Base-by-base conservation (phyloP, 2,797 vertebrate species). In the Tenualosa ilisha region DNA sequence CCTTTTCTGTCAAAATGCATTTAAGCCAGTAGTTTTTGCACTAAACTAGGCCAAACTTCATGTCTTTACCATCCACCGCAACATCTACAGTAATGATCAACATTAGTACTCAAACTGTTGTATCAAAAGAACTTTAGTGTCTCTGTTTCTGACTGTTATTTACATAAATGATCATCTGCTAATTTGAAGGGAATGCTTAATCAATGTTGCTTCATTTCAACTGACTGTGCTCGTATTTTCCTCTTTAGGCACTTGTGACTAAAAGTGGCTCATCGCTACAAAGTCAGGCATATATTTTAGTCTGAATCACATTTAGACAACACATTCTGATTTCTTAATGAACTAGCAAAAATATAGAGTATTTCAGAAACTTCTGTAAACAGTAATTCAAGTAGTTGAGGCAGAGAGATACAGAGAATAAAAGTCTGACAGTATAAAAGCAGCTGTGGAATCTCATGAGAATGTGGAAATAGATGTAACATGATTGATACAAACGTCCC, bases 381-480 rank as follows among this genome's bases (percentile, higher is more conserved):
- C 72, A 79, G 37, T 43, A 22, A 40, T 79, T 79, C 72, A 79
- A 79, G 72, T 79, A 79, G 72, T 79, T 79, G 40, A 79, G 72
- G 72, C 17, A 46, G 40, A 79, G 40, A 20, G 40, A 79, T 20
- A 17, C 17, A 56, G 15, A 79, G 40, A 79, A 46, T 79, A 22
- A 8, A 20, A 43, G 72, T 79, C 72, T 79, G 72, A 79, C 72
- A 79, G 40, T 22, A 79, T 17, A 22, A 22, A 79, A 46, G 72
- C 72, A 46, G 72, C 40, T 43, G 72, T 43, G 72, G 72, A 79
- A 79, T 79, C 72, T 43, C 15, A 79, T 40, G 87, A 85, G 86
- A 85, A 40, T 61, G 54, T 87, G 84, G 87, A 82, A 81, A 26
- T 49, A 37, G 59, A 51, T 84, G 17, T 26, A 37, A 87, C 81